phyloP scores from a whole-genome alignment of 2,797 vertebrate species.

The Esox masquinongy region DNA sequence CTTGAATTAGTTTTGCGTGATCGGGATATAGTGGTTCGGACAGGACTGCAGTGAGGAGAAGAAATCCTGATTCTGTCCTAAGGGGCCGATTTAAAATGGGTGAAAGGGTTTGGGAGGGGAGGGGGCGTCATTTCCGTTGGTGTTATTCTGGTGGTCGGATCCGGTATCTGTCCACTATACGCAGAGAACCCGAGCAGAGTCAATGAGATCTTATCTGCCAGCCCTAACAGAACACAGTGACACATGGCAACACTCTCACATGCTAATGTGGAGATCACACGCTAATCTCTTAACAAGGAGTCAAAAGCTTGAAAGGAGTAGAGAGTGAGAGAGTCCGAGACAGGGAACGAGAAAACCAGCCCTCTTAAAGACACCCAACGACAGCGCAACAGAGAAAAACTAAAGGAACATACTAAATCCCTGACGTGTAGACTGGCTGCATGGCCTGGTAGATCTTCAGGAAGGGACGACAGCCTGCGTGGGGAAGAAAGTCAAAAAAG shows the following conservation, averaged over 20 bases:
- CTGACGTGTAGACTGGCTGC: slow-evolving; percentile 96
- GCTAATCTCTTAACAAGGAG: slow-evolving; percentile 33
- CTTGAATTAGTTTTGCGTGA: background rate
- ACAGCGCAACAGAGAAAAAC: slow-evolving; percentile 4
- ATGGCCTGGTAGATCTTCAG: slow-evolving; percentile 98
- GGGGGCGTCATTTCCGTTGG: background rate
- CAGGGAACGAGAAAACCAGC: background rate
- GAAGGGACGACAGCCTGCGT: slow-evolving; percentile 91
- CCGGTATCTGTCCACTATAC: background rate
- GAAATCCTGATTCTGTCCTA: background rate
- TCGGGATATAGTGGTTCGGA: background rate
- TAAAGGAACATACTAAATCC: slow-evolving; percentile 86
- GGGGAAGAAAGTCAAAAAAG: background rate
- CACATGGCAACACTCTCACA: background rate
- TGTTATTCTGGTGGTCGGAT: background rate
- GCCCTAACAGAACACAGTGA: background rate
- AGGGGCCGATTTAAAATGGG: background rate
- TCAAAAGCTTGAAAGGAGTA: background rate
- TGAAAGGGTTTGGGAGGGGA: background rate
- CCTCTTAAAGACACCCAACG: slow-evolving; percentile 12
- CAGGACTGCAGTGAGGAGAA: background rate
- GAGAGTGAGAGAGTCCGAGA: background rate
- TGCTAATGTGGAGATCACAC: slow-evolving; percentile 19
- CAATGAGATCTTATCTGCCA: background rate
- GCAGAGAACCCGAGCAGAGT: background rate